Conservation (phyloP, 2,113 vertebrate genomes). For the Chloebia gouldiae region DNA sequence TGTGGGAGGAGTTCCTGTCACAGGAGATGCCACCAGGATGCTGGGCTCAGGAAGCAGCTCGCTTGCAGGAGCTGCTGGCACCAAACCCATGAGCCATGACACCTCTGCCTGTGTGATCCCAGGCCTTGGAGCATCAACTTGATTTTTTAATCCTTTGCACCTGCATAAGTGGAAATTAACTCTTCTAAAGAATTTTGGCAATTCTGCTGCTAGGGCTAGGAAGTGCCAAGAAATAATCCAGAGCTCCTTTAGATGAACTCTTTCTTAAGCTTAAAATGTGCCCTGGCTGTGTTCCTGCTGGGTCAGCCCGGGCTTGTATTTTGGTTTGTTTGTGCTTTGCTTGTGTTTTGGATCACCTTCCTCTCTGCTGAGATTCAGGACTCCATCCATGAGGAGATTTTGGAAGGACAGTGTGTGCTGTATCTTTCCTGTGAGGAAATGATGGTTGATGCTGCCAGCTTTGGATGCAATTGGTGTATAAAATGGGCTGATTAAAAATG, state of each 20-base stretch:
- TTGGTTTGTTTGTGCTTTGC: background rate
- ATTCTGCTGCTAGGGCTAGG: background rate
- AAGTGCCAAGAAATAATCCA: conserved; percentile 12
- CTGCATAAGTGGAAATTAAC: background rate
- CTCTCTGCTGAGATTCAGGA: background rate
- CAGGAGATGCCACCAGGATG: background rate
- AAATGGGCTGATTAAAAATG: background rate
- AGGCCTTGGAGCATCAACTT: background rate
- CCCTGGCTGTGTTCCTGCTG: background rate
- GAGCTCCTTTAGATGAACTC: background rate
- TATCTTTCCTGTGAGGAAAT: background rate
- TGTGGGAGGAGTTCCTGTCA: background rate
- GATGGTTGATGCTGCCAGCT: background rate
- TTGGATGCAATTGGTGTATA: accelerated
- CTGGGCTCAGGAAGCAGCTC: background rate
- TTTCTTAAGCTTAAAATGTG: background rate
- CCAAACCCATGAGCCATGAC: accelerated
- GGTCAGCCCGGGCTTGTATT: background rate
- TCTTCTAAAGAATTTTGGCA: background rate
- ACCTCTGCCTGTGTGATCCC: background rate
- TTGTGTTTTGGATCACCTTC: background rate
- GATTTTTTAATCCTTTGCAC: background rate
- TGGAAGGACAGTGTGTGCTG: background rate
- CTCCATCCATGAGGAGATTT: background rate
- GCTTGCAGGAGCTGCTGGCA: accelerated